phyloP scores from a whole-genome alignment of 2,113 vertebrate genomes.

The human region DNA sequence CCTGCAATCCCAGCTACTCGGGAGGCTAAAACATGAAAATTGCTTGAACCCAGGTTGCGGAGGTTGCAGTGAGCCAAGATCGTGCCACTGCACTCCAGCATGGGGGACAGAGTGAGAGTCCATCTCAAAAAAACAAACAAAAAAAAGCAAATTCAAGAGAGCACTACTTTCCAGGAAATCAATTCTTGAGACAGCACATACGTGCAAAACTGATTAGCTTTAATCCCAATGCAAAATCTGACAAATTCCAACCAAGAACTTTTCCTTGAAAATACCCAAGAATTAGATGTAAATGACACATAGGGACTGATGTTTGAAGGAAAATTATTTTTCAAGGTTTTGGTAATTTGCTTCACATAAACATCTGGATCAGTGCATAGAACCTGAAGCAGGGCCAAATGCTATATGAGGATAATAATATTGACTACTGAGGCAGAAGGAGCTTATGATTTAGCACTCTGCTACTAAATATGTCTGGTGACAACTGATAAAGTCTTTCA shows the following conservation, averaged over 20 bases:
- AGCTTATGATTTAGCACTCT: neutral
- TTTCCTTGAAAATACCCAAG: constrained; percentile 23
- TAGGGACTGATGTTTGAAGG: neutral
- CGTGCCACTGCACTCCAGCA: neutral
- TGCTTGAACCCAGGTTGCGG: neutral
- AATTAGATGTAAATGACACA: constrained; percentile 45
- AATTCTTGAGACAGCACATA: neutral
- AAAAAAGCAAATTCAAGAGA: constrained; percentile 30
- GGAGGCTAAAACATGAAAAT: neutral
- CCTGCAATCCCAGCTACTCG: neutral
- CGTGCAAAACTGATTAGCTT: constrained; percentile 38
- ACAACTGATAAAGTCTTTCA: neutral
- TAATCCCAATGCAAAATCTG: constrained; percentile 27
- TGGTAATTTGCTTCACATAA: constrained; percentile 35
- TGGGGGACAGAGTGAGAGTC: neutral
- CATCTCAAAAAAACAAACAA: neutral
- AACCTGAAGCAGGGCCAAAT: neutral
- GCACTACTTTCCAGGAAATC: neutral
- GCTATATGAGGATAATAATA: neutral
- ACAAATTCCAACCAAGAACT: neutral
- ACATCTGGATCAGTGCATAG: neutral
- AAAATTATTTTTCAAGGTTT: constrained; percentile 11
- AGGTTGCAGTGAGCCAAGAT: neutral
- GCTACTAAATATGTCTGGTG: neutral
- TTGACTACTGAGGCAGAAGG: neutral